Conservation (phyloP, 2,888 invertebrate genomes). For the Dendrolimus houi region DNA sequence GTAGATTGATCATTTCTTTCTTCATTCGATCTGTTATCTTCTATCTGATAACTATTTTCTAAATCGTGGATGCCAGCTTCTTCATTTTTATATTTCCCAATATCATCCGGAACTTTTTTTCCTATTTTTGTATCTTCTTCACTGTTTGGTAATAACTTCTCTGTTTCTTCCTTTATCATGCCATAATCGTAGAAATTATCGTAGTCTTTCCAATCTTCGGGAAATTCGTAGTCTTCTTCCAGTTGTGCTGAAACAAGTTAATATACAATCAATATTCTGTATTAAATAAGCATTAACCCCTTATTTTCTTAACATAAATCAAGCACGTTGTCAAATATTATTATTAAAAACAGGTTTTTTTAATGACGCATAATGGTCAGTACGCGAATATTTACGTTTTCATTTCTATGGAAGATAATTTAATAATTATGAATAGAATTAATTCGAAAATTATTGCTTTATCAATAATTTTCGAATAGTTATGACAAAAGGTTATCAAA, state of each 20-base stretch:
- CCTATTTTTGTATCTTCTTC: constrained; percentile 10
- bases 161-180: constrained; percentile 9
- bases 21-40: constrained; percentile 40
- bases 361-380: too few relatives aligned
- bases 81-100: constrained; percentile 11
- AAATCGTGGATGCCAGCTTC: constrained; percentile 9
- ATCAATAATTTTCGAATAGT: too few relatives aligned
- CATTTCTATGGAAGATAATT: too few relatives aligned
- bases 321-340: too few relatives aligned
- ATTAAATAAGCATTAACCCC: too few relatives aligned
- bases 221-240: constrained; percentile 5
- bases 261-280: too few relatives aligned
- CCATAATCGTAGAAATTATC: constrained; percentile 14
- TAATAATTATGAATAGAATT: too few relatives aligned
- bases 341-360: too few relatives aligned
- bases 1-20: constrained; percentile 5
- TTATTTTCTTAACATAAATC: too few relatives aligned
- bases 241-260: constrained; percentile 23
- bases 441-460: too few relatives aligned
- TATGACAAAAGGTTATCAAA: too few relatives aligned
- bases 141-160: constrained; percentile 8
- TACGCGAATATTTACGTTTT: too few relatives aligned
- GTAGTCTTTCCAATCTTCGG: constrained; percentile 14
- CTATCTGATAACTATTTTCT: constrained; percentile 36
- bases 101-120: constrained; percentile 12